These are phyloP conservation scores for Trichopria drosophilae DNA, from an alignment of 2,888 invertebrate genomes.

Conservation along the genomic window DNA sequence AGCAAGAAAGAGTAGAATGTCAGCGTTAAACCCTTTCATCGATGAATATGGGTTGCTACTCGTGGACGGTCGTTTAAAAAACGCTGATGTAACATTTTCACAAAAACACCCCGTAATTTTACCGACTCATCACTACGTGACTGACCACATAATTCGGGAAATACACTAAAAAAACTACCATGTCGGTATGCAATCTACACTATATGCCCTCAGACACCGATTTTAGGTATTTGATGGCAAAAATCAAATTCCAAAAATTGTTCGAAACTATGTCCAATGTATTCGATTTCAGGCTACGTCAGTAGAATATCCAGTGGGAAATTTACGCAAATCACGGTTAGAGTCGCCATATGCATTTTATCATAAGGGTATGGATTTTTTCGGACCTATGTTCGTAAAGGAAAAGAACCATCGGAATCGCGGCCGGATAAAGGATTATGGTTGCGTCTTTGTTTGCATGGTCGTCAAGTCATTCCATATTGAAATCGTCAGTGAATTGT, in stretches of 20 bases:
- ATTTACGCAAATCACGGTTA: too few relatives aligned
- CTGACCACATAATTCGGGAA: slow-evolving; percentile 37
- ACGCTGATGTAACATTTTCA: slow-evolving; percentile 30
- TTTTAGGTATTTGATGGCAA: too few relatives aligned
- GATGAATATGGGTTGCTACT: slow-evolving; percentile 33
- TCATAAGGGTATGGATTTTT: too few relatives aligned
- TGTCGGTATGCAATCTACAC: slow-evolving; percentile 36
- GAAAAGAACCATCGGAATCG: too few relatives aligned
- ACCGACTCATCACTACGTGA: slow-evolving; percentile 35
- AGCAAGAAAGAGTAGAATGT: slow-evolving; percentile 27
- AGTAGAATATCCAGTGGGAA: too few relatives aligned
- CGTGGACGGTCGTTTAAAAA: slow-evolving; percentile 40
- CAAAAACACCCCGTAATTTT: slow-evolving; percentile 39
- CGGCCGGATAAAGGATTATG: too few relatives aligned
- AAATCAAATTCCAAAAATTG: slow-evolving; percentile 38
- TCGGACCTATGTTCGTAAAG: too few relatives aligned
- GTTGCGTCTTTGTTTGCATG: too few relatives aligned
- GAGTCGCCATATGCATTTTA: too few relatives aligned
- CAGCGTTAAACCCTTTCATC: slow-evolving; percentile 33
- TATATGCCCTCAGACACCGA: too few relatives aligned
- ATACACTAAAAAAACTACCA: slow-evolving; percentile 35
- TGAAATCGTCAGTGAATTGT: slow-evolving; percentile 44
- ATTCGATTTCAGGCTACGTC: too few relatives aligned
- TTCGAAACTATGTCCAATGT: slow-evolving; percentile 35
- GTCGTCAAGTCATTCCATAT: slow-evolving; percentile 43